Evolutionary conservation across 1,140 invertebrate species (phyloP).

Genomic region (Telenomus remus): DNA sequence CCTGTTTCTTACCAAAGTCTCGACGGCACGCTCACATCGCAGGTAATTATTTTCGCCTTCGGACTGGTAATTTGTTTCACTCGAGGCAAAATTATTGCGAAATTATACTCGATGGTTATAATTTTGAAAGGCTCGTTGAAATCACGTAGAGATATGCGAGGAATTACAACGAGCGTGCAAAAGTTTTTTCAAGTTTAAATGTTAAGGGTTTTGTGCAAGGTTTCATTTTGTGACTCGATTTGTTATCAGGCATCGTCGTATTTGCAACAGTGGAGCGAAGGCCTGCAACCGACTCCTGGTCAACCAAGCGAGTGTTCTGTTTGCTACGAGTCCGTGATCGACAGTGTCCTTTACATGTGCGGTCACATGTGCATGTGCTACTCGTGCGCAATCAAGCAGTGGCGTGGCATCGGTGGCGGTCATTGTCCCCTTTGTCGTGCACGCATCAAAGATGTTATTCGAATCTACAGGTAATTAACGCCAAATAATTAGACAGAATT

Average conservation of each 20-base stretch:
- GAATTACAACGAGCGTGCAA: too few relatives aligned
- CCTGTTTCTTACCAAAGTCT: conserved; percentile 69
- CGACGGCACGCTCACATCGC: conserved; percentile 65
- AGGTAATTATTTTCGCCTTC: conserved; percentile 27
- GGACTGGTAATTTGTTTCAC: background rate
- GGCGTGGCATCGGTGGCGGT: conserved; percentile 90
- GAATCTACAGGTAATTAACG: conserved; percentile 86
- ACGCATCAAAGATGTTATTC: conserved; percentile 94
- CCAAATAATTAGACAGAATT: too few relatives aligned
- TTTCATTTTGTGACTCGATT: conserved; percentile 4
- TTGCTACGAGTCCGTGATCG: conserved; percentile 94
- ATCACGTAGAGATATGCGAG: too few relatives aligned
- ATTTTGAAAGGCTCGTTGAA: too few relatives aligned
- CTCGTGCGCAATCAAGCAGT: conserved; percentile 94
- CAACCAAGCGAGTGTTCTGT: conserved; percentile 89
- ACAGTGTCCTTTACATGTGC: conserved; percentile 96
- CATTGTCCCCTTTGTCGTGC: conserved; percentile 96
- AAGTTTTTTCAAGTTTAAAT: too few relatives aligned
- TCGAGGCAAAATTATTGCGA: too few relatives aligned
- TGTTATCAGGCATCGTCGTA: conserved; percentile 61
- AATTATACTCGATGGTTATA: too few relatives aligned
- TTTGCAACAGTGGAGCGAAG: conserved; percentile 72
- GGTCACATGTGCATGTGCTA: conserved; percentile 99
- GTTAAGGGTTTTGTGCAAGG: too few relatives aligned
- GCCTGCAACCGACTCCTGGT: conserved; percentile 68